These are phyloP conservation scores for Amblyjoppa proteus DNA, from an alignment of 2,888 invertebrate genomes.

Conservation along the genomic window DNA sequence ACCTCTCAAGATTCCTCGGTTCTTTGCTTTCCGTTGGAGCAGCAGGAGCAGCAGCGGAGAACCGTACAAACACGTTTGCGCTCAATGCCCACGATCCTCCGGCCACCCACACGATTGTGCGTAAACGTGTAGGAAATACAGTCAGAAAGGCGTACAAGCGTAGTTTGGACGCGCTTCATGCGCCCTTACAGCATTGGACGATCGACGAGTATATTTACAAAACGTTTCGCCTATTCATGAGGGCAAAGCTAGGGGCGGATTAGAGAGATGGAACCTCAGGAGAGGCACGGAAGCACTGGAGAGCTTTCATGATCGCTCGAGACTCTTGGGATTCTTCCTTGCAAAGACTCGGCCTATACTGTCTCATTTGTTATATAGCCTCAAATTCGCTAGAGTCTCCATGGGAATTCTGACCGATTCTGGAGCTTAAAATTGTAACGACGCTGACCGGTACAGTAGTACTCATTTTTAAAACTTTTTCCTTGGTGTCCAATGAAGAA, in stretches of 20 bases:
- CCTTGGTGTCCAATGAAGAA: too few species aligned
- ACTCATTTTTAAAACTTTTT: too few species aligned
- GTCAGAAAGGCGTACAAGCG: background rate
- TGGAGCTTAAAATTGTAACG: too few species aligned
- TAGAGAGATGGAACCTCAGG: background rate
- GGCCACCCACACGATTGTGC: conserved; percentile 40
- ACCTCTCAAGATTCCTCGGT: conserved; percentile 54
- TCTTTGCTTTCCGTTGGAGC: background rate
- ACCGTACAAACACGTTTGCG: conserved; percentile 46
- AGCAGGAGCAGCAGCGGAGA: background rate
- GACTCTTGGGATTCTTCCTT: too few species aligned
- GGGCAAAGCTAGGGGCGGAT: background rate
- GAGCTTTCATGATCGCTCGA: background rate
- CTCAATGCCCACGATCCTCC: conserved; percentile 48
- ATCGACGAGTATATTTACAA: conserved; percentile 16
- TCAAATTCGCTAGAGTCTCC: too few species aligned
- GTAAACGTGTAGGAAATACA: background rate
- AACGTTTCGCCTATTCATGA: conserved; percentile 13
- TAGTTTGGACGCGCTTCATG: background rate
- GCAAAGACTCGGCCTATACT: too few species aligned
- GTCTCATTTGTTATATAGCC: too few species aligned
- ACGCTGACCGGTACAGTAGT: too few species aligned
- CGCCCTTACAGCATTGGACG: background rate
- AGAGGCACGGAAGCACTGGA: background rate
- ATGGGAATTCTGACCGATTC: too few species aligned